A percentile compares a stretch with the other conserved stretches of the same genome.
phyloP scores from a whole-genome alignment of 2,888 invertebrate genomes.

The Macaria notata region DNA sequence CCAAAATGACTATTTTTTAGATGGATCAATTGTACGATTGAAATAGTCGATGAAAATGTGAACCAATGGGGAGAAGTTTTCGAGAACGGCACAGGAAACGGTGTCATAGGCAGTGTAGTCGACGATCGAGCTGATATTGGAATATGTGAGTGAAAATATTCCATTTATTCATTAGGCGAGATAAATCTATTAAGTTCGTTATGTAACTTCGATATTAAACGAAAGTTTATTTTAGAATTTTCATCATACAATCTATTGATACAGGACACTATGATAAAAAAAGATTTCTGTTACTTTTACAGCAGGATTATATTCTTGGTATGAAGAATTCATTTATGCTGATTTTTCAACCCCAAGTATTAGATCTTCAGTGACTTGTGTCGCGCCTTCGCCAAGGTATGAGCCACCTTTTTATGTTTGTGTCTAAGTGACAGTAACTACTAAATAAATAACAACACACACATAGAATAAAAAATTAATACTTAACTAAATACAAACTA shows the following conservation, averaged over 20 bases:
- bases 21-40: conserved; percentile 71
- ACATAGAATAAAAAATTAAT: no score
- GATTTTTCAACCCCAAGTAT: conserved; percentile 84
- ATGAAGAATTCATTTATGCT: conserved; percentile 80
- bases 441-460: no score
- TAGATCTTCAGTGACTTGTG: conserved; percentile 84
- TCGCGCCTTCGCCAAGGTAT: conserved; percentile 85
- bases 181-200: background rate
- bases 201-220: background rate
- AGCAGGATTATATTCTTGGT: conserved; percentile 82
- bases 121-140: conserved; percentile 84
- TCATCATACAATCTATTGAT: no score
- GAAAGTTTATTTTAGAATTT: no score
- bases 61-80: conserved; percentile 86
- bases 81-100: conserved; percentile 85
- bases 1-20: conserved; percentile 37
- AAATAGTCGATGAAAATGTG: conserved; percentile 77
- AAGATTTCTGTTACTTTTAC: conserved; percentile 23
- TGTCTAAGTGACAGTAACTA: background rate
- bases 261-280: background rate
- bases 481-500: no score
- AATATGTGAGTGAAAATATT: conserved; percentile 62
- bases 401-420: conserved; percentile 49
- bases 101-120: conserved; percentile 84
- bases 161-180: background rate